Evolutionary conservation across 1,140 invertebrate genomes (phyloP).

Genomic region (Temnothorax longispinosus): DNA sequence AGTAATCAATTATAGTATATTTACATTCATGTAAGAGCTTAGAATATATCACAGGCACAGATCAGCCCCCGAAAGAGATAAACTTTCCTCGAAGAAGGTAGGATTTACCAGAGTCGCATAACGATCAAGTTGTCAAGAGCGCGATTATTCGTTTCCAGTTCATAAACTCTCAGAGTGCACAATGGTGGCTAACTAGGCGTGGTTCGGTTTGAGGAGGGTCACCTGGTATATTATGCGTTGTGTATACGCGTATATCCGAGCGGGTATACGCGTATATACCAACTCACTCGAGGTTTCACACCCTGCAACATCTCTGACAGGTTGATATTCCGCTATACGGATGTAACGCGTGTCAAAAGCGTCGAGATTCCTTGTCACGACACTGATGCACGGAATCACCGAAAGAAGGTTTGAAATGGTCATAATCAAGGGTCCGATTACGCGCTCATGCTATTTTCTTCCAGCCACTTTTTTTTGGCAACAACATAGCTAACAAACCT

Average conservation of each 20-base stretch:
- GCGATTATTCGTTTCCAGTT: slow-evolving; percentile 76
- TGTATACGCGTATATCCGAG: slow-evolving; percentile 47
- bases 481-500: not conserved
- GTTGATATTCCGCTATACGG: slow-evolving; percentile 70
- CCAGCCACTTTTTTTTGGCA: not conserved
- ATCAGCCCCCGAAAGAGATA: not conserved
- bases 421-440: slow-evolving; percentile 54
- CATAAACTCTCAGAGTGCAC: slow-evolving; percentile 73
- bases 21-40: not conserved
- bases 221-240: slow-evolving; percentile 71
- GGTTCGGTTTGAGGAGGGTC: slow-evolving; percentile 79
- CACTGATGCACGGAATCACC: slow-evolving; percentile 26
- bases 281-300: slow-evolving; percentile 57
- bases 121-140: slow-evolving; percentile 78
- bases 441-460: slow-evolving; percentile 11
- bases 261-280: slow-evolving; percentile 32
- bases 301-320: slow-evolving; percentile 74
- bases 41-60: not conserved
- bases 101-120: slow-evolving; percentile 58
- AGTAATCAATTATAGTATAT: not conserved
- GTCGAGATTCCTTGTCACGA: slow-evolving; percentile 62
- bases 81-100: slow-evolving; percentile 52
- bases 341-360: slow-evolving; percentile 72
- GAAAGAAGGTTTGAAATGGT: slow-evolving; percentile 45
- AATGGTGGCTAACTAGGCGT: slow-evolving; percentile 79